Percentiles rank a stretch among this genome's conserved stretches.
Conservation (phyloP, 2,888 invertebrate species). For the Theretra japonica region DNA sequence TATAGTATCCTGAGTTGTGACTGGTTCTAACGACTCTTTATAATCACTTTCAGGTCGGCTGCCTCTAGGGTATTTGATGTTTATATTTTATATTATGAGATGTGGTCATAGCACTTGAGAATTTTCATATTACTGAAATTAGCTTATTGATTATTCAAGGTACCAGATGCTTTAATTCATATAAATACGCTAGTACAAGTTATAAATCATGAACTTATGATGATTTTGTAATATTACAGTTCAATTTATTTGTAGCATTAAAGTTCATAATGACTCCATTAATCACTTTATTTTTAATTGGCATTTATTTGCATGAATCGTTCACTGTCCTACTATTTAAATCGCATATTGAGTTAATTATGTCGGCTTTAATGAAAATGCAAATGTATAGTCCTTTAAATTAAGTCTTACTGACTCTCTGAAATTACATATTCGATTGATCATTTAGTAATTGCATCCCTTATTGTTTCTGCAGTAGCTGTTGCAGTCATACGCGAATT, state of each 20-base stretch:
- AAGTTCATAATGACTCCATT: too few relatives aligned
- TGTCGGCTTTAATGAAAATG: not conserved
- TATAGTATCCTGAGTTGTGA: not conserved
- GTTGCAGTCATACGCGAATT: constrained; percentile 8
- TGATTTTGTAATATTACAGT: too few relatives aligned
- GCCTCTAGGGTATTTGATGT: not conserved
- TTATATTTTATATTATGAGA: too few relatives aligned
- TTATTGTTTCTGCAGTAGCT: constrained; percentile 7
- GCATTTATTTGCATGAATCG: not conserved
- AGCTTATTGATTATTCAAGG: too few relatives aligned
- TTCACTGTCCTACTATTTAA: not conserved
- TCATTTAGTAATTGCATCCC: constrained; percentile 20
- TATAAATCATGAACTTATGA: too few relatives aligned
- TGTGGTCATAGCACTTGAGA: too few relatives aligned
- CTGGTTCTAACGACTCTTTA: not conserved
- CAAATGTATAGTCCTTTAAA: not conserved
- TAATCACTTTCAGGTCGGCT: not conserved
- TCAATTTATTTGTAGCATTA: too few relatives aligned
- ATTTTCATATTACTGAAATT: too few relatives aligned
- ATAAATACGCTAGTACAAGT: too few relatives aligned
- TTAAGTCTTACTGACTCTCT: not conserved
- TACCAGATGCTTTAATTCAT: too few relatives aligned
- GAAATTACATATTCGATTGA: constrained; percentile 4
- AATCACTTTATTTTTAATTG: too few relatives aligned
- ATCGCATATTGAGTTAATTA: not conserved